Base-by-base conservation (phyloP, 2,797 vertebrate species). In the Pangasius macronema region DNA sequence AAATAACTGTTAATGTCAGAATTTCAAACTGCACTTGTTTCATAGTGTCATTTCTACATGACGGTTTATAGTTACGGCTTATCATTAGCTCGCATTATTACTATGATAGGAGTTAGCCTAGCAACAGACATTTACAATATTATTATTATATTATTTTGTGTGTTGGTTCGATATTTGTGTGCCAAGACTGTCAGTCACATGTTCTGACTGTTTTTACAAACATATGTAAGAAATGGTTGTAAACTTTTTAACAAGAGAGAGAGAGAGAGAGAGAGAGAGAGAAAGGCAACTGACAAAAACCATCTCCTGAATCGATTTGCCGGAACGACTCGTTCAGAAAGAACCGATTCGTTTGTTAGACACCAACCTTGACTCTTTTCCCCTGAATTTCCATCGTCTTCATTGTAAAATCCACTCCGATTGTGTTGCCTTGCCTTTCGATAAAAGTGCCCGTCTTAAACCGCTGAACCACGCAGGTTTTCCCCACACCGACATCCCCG, bases 341-440 rank as follows among this genome's bases (percentile, higher is more conserved):
- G 79, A 46, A 82, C 80, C 57, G 59, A 82, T 30, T 63, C 59
- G 10, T 14, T 33, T 53, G n/a, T 33, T 67, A 18, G 59, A 36
- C n/a, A 86, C 92, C 92, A 93, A 97, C 96, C 96, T 97, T 97
- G 86, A 97, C 94, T 88, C 95, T 93, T 90, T 97, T 96, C 84
- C 96, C 96, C 91, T 97, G 96, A 75, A 97, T 95, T 76, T 97
- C 96, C 92, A 97, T 91, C 76, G 96, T 97, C 93, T 96, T 97
- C 96, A 97, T 96, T 88, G 96, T 97, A 91, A 97, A 97, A 92
- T 97, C 96, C 87, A 97, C 96, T 63, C 96, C 96, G 88, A 97
- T 97, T 72, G 96, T 97, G 93, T 94, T 97, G 76, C 96, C 96
- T 86, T 97, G 96, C 57, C 96, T 95, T 92, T 96, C 96, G 59